Conservation (phyloP, 2,113 vertebrate genomes). For the Cryptotis parvus region DNA sequence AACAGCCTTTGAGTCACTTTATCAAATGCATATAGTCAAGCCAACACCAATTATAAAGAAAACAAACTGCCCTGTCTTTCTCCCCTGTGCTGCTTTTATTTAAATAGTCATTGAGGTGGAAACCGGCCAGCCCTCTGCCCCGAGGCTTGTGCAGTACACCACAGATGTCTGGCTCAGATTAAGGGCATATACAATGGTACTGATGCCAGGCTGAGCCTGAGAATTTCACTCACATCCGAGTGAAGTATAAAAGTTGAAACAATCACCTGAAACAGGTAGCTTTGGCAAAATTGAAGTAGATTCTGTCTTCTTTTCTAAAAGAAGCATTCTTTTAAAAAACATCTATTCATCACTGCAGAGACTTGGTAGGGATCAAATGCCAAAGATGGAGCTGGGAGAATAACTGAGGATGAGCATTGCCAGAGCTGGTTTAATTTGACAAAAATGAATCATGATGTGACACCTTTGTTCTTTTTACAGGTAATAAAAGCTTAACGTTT, state of each 20-base stretch:
- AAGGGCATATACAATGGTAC: background rate
- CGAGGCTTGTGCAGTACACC: constrained; percentile 72
- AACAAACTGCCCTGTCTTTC: constrained; percentile 72
- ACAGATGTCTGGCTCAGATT: constrained; percentile 82
- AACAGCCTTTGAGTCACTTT: constrained; percentile 72
- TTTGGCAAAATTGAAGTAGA: constrained; percentile 55
- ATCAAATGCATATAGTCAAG: constrained; percentile 66
- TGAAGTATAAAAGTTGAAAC: background rate
- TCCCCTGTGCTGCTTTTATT: constrained; percentile 73
- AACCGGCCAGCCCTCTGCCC: constrained; percentile 78
- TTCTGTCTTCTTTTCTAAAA: constrained; percentile 38
- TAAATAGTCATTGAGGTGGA: constrained; percentile 78
- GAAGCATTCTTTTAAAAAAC: constrained; percentile 10
- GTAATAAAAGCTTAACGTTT: constrained; percentile 69
- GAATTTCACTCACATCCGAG: constrained; percentile 67
- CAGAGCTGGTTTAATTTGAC: constrained; percentile 33
- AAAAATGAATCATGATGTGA: constrained; percentile 59
- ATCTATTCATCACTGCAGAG: background rate
- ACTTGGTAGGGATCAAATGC: background rate
- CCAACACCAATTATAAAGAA: constrained; percentile 73
- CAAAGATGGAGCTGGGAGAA: constrained; percentile 1
- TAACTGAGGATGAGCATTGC: background rate
- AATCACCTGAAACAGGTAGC: background rate
- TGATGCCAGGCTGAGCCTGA: background rate
- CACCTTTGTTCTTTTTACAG: constrained; percentile 73